These are phyloP conservation scores for Brotula barbata DNA, from an alignment of 2,797 vertebrate species.

Conservation along the genomic window DNA sequence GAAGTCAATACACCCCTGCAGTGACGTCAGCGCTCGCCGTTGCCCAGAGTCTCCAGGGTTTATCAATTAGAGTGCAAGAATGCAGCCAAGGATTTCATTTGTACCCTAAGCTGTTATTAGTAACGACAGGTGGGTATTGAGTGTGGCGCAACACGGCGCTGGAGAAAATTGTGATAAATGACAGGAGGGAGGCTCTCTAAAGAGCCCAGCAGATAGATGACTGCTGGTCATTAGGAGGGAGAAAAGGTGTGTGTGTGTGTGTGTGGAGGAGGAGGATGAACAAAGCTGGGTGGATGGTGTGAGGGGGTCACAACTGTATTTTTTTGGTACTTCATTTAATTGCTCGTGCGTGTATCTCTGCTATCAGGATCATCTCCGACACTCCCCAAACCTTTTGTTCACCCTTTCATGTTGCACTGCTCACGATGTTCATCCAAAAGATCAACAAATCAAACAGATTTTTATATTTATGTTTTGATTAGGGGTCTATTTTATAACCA, in stretches of 20 bases:
- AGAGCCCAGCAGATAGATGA: constrained; percentile 44
- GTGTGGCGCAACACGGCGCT: constrained; percentile 48
- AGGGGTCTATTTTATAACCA: too few species aligned
- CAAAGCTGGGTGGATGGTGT: too few species aligned
- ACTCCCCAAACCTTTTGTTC: too few species aligned
- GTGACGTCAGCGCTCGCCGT: constrained; percentile 65
- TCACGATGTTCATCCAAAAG: too few species aligned
- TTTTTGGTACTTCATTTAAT: too few species aligned
- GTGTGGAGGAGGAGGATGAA: not conserved
- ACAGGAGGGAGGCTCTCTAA: constrained; percentile 41
- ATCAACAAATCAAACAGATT: too few species aligned
- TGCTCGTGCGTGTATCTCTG: too few species aligned
- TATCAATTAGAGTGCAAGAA: constrained; percentile 63
- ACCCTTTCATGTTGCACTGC: too few species aligned
- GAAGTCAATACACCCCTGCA: constrained; percentile 55
- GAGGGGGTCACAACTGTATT: too few species aligned
- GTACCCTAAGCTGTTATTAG: constrained; percentile 67
- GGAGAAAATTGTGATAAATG: constrained; percentile 77
- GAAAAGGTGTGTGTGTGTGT: constrained; percentile 16
- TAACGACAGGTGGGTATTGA: constrained; percentile 74
- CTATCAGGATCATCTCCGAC: too few species aligned
- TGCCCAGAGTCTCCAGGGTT: constrained; percentile 48
- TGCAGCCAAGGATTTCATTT: constrained; percentile 64
- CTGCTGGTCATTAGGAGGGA: constrained; percentile 42
- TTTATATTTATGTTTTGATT: too few species aligned